phyloP scores from a whole-genome alignment of 37 sponge, comb jelly and placozoan genomes.

The Sycon ciliatum region DNA sequence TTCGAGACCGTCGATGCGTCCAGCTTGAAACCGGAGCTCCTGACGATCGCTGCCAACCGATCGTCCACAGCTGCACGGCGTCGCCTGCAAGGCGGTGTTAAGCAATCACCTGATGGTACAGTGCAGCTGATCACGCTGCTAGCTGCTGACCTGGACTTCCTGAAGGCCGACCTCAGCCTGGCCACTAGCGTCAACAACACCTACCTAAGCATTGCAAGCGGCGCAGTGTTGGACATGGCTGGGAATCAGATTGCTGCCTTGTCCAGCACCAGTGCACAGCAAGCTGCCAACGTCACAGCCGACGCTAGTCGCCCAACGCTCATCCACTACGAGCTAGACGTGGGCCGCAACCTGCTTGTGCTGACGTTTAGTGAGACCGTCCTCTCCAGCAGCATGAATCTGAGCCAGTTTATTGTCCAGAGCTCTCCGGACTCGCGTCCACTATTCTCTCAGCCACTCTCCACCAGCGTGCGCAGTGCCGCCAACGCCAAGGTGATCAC shows the following conservation, averaged over 20 bases:
- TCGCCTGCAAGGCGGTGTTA: neutral
- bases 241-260: constrained; percentile 53
- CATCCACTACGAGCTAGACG: constrained; percentile 38
- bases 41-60: constrained; percentile 30
- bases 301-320: constrained; percentile 44
- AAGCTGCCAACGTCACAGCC: constrained; percentile 23
- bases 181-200: constrained; percentile 45
- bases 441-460: constrained; percentile 36
- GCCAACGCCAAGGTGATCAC: constrained; percentile 37
- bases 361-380: neutral
- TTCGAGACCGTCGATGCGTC: constrained; percentile 62
- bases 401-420: constrained; percentile 46
- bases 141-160: constrained; percentile 13
- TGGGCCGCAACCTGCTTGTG: constrained; percentile 32
- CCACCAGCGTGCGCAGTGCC: constrained; percentile 30
- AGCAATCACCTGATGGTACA: neutral
- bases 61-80: neutral
- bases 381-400: neutral
- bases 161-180: constrained; percentile 1
- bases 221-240: constrained; percentile 56
- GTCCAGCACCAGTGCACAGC: constrained; percentile 23
- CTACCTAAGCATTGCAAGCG: constrained; percentile 51
- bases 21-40: constrained; percentile 25
- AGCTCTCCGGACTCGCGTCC: neutral
- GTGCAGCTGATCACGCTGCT: neutral